Base-by-base conservation (phyloP, 2,797 vertebrate genomes). In the Catostomus latipinnis region DNA sequence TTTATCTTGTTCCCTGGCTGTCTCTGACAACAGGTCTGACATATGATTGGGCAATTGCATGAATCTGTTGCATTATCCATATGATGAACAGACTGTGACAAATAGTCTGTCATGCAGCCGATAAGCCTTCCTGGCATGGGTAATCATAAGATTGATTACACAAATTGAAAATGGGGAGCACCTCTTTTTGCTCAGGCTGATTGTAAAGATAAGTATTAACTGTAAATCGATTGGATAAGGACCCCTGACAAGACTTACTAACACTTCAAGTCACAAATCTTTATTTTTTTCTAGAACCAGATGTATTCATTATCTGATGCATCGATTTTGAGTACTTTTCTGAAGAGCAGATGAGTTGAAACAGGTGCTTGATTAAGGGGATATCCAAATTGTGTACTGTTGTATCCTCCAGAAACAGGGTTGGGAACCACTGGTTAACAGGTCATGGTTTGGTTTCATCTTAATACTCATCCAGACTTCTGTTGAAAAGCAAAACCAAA, bases 1-100 rank as follows among this genome's bases (percentile, higher is more conserved):
- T 61, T 62, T 0, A 5, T 68, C 66, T 70, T 70, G 57, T 70
- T 70, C 56, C 69, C 56, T 46, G 52, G 66, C 57, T 45, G 22
- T 61, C 54, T 69, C 18, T 14, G 46, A 60, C 45, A 72, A 72
- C n/a, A 9, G 65, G 49, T 69, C 48, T 13, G 48, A 5, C 66
- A 78, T 69, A 70, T 45, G 10, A 53, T 78, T 53, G 67, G 67
- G 14, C 67, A 43, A 60, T 52, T 52, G 50, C 16, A 58, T 8
- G 18, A 49, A 50, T 50, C 16, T 13, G 18, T 10, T 68, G 14
- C 18, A 54, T 69, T 46, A 49, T 61, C 5, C 7, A 10, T 50
- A 70, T 45, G 11, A 49, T 60, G 16, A 60, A 70, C 56, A 18
- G 6, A 60, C 60, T 3, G 34, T 49, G 71, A 61, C 48, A 14